Base-by-base conservation (phyloP, 1,140 invertebrate species). In the Drosophila subobscura region DNA sequence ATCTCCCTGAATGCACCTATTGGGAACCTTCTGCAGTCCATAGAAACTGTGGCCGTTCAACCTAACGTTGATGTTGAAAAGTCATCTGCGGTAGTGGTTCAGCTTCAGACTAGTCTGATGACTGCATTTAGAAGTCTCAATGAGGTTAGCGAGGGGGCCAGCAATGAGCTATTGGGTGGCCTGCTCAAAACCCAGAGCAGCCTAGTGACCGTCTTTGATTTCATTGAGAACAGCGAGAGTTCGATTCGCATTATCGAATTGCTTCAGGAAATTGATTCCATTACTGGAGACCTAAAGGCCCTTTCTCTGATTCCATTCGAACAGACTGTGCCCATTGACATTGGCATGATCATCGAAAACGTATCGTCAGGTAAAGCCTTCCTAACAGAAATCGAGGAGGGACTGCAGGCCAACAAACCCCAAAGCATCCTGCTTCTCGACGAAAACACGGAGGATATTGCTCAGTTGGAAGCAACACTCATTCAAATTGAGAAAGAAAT, bases 41-140 rank as follows among this genome's bases (percentile, higher is more conserved):
- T 88, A 2, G 71, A 64, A 40, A 45, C 73, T 23, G 63, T 91
- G 1, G 71, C 70, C 1, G 46, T 55, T 20, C 72, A 68, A 1
- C 40, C 72, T 1, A 84, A 52, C 42, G 79, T 89, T 3, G 90
- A 91, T 33, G 52, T 91, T 0, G 83, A 90, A 0, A 90, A 90
- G 25, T 90, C 86, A 2, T 84, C 88, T 14, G 55, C 60, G 5
- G 29, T 80, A 5, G 71, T 91, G 27, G 72, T 91, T 0, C 77
- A 77, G 46, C 56, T 91, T 2, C 90, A 91, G 47, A 79, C 90
- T 0, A 77, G 76, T 64, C 44, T 91, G 1, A 91, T 91, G 90
- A 27, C 79, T 0, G 53, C 81, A 8, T 91, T 91, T 14, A 72
- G 89, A 40, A 61, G 66, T 2, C 63, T 91, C 0, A 89, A 91